phyloP scores from a whole-genome alignment of 2,113 vertebrate genomes.

The Camelus bactrianus region DNA sequence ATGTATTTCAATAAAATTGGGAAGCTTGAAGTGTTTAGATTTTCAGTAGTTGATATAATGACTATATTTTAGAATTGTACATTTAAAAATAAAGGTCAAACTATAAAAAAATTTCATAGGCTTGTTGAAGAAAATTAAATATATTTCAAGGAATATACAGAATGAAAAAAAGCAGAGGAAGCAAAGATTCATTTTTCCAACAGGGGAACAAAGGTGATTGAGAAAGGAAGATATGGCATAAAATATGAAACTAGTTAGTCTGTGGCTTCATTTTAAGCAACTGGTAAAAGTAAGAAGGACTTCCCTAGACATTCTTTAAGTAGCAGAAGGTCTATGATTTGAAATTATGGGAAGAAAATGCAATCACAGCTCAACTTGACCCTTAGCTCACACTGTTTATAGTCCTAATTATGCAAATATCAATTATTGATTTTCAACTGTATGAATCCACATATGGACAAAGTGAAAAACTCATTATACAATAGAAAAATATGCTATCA shows the following conservation, averaged over 20 bases:
- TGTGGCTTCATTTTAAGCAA: neutral
- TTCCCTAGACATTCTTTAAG: neutral
- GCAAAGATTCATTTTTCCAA: neutral
- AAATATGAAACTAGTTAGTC: neutral
- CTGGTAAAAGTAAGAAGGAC: neutral
- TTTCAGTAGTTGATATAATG: neutral
- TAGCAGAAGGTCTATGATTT: neutral
- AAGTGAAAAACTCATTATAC: neutral
- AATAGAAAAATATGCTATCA: neutral
- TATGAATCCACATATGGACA: neutral
- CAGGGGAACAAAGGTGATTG: neutral
- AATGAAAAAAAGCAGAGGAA: neutral
- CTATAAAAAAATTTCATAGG: neutral
- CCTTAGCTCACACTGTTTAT: neutral
- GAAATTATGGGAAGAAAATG: neutral
- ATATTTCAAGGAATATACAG: neutral
- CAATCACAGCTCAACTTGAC: neutral
- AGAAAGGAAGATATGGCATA: neutral
- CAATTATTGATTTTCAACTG: neutral
- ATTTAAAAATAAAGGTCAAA: conserved; percentile 13
- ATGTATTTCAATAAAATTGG: neutral
- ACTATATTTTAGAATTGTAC: neutral
- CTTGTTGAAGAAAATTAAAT: neutral
- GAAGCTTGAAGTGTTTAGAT: neutral
- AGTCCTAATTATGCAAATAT: neutral